phyloP scores from a whole-genome alignment of 2,797 vertebrate species.

The Spinus pinus region DNA sequence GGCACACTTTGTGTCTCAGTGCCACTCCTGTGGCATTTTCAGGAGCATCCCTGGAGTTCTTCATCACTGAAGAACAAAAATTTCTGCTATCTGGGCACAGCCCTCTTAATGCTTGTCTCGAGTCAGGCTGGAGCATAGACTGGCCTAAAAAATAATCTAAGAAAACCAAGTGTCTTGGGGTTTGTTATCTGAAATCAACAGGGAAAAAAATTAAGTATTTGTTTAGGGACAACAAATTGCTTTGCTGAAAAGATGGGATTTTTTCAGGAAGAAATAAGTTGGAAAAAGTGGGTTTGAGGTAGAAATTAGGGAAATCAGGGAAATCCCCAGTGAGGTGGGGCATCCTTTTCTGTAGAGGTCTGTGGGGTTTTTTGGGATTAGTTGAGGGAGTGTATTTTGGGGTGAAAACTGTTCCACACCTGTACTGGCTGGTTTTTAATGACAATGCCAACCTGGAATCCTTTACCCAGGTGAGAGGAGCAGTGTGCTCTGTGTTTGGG shows the following conservation, averaged over 20 bases:
- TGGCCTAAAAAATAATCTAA: not conserved
- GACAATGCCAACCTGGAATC: accelerated
- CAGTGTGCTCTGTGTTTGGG: not conserved
- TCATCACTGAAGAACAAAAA: no score
- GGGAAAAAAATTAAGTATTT: not conserved
- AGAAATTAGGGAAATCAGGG: not conserved
- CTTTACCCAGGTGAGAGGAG: not conserved
- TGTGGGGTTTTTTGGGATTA: not conserved
- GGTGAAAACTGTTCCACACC: not conserved
- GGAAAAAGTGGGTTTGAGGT: not conserved
- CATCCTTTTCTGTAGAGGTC: not conserved
- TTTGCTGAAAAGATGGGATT: not conserved
- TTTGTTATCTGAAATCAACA: not conserved
- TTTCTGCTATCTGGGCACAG: not conserved
- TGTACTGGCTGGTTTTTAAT: not conserved
- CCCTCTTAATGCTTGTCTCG: not conserved
- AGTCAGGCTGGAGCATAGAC: not conserved
- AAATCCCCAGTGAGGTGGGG: not conserved
- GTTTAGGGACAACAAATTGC: not conserved
- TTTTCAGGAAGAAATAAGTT: not conserved
- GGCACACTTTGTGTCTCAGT: no score
- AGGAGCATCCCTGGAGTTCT: not conserved
- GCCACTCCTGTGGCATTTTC: not conserved
- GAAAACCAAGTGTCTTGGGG: not conserved
- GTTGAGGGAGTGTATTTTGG: no score